Evolutionary conservation across 2,797 vertebrate genomes (phyloP).

Genomic region (Emys orbicularis): DNA sequence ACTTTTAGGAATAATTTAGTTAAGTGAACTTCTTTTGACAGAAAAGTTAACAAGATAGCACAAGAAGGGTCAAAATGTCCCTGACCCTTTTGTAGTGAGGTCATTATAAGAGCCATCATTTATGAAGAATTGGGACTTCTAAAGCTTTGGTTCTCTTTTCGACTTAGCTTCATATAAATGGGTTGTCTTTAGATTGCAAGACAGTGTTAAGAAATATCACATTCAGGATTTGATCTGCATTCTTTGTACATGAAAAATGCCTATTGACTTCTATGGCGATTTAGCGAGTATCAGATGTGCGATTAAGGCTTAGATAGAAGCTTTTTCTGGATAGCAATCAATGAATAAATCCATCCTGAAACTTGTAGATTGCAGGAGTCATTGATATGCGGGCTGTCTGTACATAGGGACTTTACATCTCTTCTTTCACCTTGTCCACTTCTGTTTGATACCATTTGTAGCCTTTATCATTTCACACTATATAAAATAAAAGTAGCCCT

Average conservation of each 20-base stretch:
- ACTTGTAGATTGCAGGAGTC: not conserved
- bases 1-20: not conserved
- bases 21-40: not conserved
- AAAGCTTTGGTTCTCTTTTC: not conserved
- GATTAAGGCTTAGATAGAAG: not conserved
- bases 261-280: not conserved
- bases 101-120: accelerated
- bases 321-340: not conserved
- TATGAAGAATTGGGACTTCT: not conserved
- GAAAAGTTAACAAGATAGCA: not conserved
- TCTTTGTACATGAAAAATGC: not conserved
- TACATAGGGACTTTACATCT: not conserved
- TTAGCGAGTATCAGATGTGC: not conserved
- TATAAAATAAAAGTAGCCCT: not conserved
- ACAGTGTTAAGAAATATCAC: not conserved
- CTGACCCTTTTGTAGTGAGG: accelerated
- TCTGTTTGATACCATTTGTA: not conserved
- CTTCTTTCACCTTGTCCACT: not conserved
- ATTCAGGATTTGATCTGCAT: not conserved
- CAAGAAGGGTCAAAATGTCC: not conserved
- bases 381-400: not conserved
- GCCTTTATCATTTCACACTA: not conserved
- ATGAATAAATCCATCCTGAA: not conserved
- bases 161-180: not conserved
- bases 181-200: not conserved